Evolutionary conservation across 2,113 vertebrate genomes (phyloP).

Genomic region (Prolemur simus): DNA sequence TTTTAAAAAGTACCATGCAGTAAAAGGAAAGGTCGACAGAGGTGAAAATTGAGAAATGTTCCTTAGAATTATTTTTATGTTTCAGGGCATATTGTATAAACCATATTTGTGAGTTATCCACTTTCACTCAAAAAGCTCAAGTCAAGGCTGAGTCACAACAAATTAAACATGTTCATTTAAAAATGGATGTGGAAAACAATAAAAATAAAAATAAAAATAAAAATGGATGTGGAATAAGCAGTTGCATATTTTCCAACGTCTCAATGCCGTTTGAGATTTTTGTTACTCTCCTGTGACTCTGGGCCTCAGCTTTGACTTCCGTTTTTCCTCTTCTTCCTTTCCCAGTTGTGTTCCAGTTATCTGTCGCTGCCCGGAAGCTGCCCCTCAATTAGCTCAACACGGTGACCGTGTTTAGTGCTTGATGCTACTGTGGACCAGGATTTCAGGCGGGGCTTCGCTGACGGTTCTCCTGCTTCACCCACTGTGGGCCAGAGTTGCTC

Average conservation of each 20-base stretch:
- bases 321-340: neutral
- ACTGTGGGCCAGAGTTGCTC: neutral
- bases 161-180: constrained; percentile 10
- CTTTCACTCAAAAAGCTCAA: neutral
- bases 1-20: neutral
- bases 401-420: rapidly evolving
- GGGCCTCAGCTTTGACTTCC: neutral
- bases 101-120: neutral
- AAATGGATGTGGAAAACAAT: neutral
- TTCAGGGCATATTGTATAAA: neutral
- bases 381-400: neutral
- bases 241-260: neutral
- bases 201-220: no score
- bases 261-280: neutral
- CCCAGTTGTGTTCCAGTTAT: no score
- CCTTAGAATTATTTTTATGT: neutral
- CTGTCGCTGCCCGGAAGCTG: neutral
- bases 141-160: neutral
- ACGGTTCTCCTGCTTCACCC: neutral
- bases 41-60: neutral
- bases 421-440: neutral
- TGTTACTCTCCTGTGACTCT: neutral
- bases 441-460: neutral
- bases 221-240: neutral
- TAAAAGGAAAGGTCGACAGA: neutral